Conservation (phyloP, 2,113 vertebrate species). For the Gymnobelideus leadbeateri region DNA sequence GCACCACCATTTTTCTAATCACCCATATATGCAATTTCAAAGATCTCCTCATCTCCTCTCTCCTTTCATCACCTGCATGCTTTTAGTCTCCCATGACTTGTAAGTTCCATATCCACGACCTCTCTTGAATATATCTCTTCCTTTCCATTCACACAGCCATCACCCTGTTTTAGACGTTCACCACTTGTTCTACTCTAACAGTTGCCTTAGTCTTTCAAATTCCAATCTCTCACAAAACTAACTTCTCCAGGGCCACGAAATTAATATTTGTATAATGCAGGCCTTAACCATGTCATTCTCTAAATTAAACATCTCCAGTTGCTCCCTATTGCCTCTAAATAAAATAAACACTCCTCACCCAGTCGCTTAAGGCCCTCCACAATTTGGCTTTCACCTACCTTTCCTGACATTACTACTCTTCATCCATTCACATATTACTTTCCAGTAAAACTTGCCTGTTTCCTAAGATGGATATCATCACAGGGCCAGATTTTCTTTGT, state of each 20-base stretch:
- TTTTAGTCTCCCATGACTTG: neutral
- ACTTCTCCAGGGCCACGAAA: neutral
- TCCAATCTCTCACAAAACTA: neutral
- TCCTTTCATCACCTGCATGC: neutral
- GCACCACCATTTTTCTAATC: neutral
- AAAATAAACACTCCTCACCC: neutral
- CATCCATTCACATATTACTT: neutral
- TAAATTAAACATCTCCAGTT: neutral
- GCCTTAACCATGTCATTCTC: neutral
- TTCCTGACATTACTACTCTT: neutral
- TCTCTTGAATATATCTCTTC: neutral
- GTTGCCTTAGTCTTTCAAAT: neutral
- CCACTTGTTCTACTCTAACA: neutral
- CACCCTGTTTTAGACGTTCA: neutral
- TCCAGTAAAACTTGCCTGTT: neutral
- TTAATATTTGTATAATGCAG: neutral
- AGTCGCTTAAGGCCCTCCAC: neutral
- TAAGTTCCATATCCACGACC: neutral
- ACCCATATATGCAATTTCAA: neutral
- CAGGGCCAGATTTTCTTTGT: constrained; percentile 21
- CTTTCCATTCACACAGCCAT: neutral
- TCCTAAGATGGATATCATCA: constrained; percentile 39
- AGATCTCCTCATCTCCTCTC: neutral
- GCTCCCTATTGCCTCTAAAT: neutral
- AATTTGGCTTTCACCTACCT: neutral